phyloP scores from a whole-genome alignment of 2,888 invertebrate species.

The Rhagophthalmus giganteus region DNA sequence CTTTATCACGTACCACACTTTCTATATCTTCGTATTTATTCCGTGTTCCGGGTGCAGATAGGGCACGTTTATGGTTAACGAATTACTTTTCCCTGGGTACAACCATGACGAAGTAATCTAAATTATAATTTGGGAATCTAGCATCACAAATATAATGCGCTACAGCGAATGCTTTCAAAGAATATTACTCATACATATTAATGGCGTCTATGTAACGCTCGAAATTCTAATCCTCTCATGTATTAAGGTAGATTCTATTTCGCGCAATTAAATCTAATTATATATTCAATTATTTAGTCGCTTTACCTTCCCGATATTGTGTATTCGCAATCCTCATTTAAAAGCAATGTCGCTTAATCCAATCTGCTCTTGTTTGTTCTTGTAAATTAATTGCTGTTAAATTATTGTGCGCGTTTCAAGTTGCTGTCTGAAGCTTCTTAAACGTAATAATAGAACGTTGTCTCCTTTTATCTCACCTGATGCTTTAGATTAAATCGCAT shows the following conservation, averaged over 20 bases:
- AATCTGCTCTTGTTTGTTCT: constrained; percentile 32
- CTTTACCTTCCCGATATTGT: constrained; percentile 25
- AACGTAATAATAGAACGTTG: constrained; percentile 15
- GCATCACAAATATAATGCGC: constrained; percentile 16
- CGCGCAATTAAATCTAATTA: constrained; percentile 32
- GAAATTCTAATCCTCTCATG: constrained; percentile 15
- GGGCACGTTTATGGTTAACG: constrained; percentile 36
- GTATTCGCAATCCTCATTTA: constrained; percentile 28
- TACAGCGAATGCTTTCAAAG: constrained; percentile 16
- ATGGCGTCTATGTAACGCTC: constrained; percentile 12
- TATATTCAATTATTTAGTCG: constrained; percentile 30
- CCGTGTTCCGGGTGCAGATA: constrained; percentile 36
- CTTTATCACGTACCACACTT: constrained; percentile 49
- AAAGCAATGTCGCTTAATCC: constrained; percentile 32
- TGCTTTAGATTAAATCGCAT: too few species aligned
- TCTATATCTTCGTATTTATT: constrained; percentile 47
- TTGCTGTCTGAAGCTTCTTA: constrained; percentile 23
- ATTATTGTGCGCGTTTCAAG: constrained; percentile 28
- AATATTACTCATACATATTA: constrained; percentile 22
- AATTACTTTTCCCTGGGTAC: constrained; percentile 32
- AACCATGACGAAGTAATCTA: constrained; percentile 32
- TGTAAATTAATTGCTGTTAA: constrained; percentile 34
- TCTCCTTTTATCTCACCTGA: too few species aligned
- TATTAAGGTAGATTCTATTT: constrained; percentile 20
- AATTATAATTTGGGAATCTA: constrained; percentile 32